phyloP scores from a whole-genome alignment of 2,888 invertebrate species.

The Holacanthella duospinosa region DNA sequence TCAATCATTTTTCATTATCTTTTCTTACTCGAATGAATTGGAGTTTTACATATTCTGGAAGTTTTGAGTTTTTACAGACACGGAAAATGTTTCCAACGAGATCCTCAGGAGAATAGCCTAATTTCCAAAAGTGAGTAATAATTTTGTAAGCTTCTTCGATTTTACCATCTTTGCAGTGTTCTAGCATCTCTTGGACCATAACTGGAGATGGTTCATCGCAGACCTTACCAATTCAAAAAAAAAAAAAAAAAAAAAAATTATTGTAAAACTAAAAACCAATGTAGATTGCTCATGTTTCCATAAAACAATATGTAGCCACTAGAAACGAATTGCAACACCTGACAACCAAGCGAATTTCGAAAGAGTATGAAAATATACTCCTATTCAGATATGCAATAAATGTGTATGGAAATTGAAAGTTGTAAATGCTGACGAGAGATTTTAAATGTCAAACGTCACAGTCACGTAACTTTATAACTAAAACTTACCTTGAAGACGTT shows the following conservation, averaged over 20 bases:
- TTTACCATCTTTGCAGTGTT: constrained; percentile 66
- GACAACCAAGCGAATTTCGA: no score
- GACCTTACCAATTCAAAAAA: constrained; percentile 47
- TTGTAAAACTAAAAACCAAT: no score
- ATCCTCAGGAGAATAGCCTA: constrained; percentile 95
- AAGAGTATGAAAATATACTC: no score
- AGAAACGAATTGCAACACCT: no score
- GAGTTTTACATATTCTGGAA: constrained; percentile 70
- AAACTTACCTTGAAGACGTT: constrained; percentile 79
- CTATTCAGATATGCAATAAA: no score
- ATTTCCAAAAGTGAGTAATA: constrained; percentile 75
- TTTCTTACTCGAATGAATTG: constrained; percentile 65
- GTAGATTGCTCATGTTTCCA: no score
- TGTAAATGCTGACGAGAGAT: no score
- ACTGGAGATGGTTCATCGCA: constrained; percentile 96
- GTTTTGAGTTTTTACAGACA: constrained; percentile 75
- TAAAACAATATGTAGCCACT: no score
- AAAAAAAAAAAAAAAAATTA: not conserved
- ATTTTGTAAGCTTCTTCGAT: constrained; percentile 79
- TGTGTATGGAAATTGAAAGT: no score
- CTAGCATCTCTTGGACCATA: constrained; percentile 81
- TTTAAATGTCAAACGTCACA: not conserved
- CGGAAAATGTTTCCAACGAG: constrained; percentile 90
- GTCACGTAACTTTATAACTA: not conserved
- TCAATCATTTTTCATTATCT: no score